Evolutionary conservation across 2,888 invertebrate species (phyloP), one percentile per base, ranked within the genome.

Genomic region (Idaea biselata): DNA sequence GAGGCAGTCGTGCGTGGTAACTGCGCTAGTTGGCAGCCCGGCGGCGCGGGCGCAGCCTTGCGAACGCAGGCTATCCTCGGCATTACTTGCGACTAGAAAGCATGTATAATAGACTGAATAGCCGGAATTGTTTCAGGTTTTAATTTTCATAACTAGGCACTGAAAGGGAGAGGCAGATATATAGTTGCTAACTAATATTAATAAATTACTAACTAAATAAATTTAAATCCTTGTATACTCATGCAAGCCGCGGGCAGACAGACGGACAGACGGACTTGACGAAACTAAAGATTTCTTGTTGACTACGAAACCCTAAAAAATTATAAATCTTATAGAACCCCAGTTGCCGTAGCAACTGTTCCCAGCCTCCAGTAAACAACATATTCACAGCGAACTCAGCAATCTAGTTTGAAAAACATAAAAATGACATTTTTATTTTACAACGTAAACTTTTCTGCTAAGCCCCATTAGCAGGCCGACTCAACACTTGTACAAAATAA

Each of bases 1-100:
- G 64, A 63, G 58, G 65, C 84, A 82, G 75, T 81, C 88, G 87
- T 87, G 87, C 87, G 83, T 84, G 73, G 76, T 73, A 71, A 74
- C 73, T 75, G 84, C 77, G 79, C 82, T 71, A 81, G 77, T 81
- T 75, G 72, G 68, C 70, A 70, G 73, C 71, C 11, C 65, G 64
- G 72, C 65, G 68, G 73, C 69, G 69, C 68, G 62, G 61, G 63
- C 61, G 32, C 55, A 57, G 56, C 56, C 44, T 44, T 44, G 44
- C 18, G 14, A 56, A 16, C 56, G 11, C 18, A 18, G 56, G n/a
- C 61, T 58, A 54, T 58, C 58, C 54, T 16, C 58, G 54, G 56
- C 59, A 65, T 60, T 32, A n/a, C 59, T 68, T 64, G 68, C 66
- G 33, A 18, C 59, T 68, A 68, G 68, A 68, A 68, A 68, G 68